A percentile compares a stretch with the other conserved stretches of the same genome.
phyloP scores from a whole-genome alignment of 2,888 invertebrate species.

The Lordiphosa andalusiaca region DNA sequence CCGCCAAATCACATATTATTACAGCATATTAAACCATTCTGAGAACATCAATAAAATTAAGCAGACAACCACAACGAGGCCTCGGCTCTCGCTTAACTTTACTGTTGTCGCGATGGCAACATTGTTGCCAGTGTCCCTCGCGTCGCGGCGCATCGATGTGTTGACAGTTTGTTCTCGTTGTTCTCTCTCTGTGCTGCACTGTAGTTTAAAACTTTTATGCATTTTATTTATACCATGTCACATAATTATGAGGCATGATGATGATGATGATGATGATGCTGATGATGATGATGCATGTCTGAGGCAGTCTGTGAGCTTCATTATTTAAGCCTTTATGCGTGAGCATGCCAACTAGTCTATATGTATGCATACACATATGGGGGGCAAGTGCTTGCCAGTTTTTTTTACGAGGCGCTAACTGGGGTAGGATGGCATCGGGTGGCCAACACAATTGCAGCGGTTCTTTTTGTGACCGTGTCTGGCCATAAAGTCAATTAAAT shows the following conservation, averaged over 20 bases:
- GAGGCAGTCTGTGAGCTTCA: constrained; percentile 40
- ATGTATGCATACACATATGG: constrained; percentile 8
- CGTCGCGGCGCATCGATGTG: constrained; percentile 10
- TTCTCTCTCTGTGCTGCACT: constrained; percentile 5
- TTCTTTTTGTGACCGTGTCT: constrained; percentile 32
- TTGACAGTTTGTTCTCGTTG: constrained; percentile 48
- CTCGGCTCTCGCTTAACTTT: constrained; percentile 28
- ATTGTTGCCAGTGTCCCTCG: constrained; percentile 45
- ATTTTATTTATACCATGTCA: constrained; percentile 52
- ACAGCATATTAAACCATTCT: constrained; percentile 57
- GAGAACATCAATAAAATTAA: constrained; percentile 59
- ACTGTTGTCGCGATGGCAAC: constrained; percentile 51
- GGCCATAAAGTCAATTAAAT: constrained; percentile 74
- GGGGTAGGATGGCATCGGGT: constrained; percentile 50
- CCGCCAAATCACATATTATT: constrained; percentile 49
- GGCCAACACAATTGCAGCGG: constrained; percentile 1
- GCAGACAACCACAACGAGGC: constrained; percentile 12
- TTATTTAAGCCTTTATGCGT: constrained; percentile 66
- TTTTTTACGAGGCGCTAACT: constrained; percentile 64
- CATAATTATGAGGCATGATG: constrained; percentile 70
- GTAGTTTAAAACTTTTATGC: constrained; percentile 48
- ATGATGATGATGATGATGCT: constrained; percentile 49
- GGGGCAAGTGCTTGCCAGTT: constrained; percentile 19
- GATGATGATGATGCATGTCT: constrained; percentile 46
- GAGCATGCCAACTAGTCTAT: constrained; percentile 38